Evolutionary conservation across 1,140 invertebrate genomes (phyloP).

Genomic region (Goniozus legneri): DNA sequence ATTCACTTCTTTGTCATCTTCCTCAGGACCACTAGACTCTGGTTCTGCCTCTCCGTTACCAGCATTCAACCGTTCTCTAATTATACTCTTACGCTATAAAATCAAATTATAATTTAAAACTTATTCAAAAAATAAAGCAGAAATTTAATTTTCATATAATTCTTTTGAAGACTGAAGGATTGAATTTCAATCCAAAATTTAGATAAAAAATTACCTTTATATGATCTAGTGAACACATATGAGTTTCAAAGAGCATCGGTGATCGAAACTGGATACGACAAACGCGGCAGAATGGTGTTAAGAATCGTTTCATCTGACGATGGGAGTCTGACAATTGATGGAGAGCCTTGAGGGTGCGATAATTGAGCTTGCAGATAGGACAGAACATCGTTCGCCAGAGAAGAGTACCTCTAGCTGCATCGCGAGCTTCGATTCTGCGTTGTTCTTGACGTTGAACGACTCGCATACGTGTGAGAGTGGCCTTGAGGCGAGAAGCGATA

Average conservation of each 20-base stretch:
- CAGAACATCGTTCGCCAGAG: slow-evolving; percentile 67
- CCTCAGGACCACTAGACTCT: slow-evolving; percentile 58
- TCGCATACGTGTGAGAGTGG: slow-evolving; percentile 69
- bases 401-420: slow-evolving; percentile 64
- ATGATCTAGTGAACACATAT: slow-evolving; percentile 74
- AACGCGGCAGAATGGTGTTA: slow-evolving; percentile 73
- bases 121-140: no score
- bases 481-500: slow-evolving; percentile 67
- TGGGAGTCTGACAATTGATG: slow-evolving; percentile 74
- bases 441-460: slow-evolving; percentile 70
- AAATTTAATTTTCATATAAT: no score
- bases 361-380: slow-evolving; percentile 75
- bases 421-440: slow-evolving; percentile 64
- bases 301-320: slow-evolving; percentile 75
- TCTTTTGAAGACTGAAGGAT: no score
- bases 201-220: slow-evolving; percentile 60
- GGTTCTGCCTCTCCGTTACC: slow-evolving; percentile 33
- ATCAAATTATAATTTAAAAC: slow-evolving; percentile 9
- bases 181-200: no score
- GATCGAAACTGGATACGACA: slow-evolving; percentile 72
- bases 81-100: slow-evolving; percentile 41
- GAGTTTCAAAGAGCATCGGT: slow-evolving; percentile 77
- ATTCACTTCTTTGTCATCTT: slow-evolving; percentile 72
- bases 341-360: slow-evolving; percentile 69
- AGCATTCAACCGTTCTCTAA: slow-evolving; percentile 42